Conservation (phyloP, 1,140 invertebrate species). For the Lasioglossum albipes region DNA sequence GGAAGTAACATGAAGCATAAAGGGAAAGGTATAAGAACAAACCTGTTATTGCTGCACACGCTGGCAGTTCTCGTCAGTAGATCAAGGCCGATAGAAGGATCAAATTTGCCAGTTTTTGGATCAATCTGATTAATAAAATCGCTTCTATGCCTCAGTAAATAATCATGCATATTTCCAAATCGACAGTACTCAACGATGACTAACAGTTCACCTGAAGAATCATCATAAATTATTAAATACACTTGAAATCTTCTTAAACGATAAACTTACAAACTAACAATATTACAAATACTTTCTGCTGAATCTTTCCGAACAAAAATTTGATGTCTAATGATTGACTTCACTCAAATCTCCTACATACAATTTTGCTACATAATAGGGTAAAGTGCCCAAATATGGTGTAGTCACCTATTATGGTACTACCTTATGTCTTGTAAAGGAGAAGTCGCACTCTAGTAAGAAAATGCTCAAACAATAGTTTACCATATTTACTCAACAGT, state of each 20-base stretch:
- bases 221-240: neutral
- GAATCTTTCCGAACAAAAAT: too few relatives aligned
- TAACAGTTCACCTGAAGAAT: conserved; percentile 87
- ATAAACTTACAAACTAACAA: too few relatives aligned
- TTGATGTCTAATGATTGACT: too few relatives aligned
- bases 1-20: neutral
- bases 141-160: conserved; percentile 87
- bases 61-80: conserved; percentile 80
- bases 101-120: conserved; percentile 83
- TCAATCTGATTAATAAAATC: conserved; percentile 91
- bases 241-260: neutral
- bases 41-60: conserved; percentile 81
- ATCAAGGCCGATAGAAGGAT: conserved; percentile 83
- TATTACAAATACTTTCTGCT: too few relatives aligned
- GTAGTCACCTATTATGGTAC: too few relatives aligned
- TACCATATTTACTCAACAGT: too few relatives aligned
- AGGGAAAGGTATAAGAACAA: conserved; percentile 20
- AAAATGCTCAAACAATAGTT: too few relatives aligned
- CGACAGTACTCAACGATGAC: conserved; percentile 97
- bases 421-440: too few relatives aligned
- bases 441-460: too few relatives aligned
- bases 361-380: too few relatives aligned
- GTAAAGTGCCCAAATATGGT: too few relatives aligned
- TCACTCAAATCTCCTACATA: too few relatives aligned
- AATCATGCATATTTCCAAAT: conserved; percentile 94